Conservation (phyloP, 2,888 invertebrate genomes). For the Eubasilissa splendida region DNA sequence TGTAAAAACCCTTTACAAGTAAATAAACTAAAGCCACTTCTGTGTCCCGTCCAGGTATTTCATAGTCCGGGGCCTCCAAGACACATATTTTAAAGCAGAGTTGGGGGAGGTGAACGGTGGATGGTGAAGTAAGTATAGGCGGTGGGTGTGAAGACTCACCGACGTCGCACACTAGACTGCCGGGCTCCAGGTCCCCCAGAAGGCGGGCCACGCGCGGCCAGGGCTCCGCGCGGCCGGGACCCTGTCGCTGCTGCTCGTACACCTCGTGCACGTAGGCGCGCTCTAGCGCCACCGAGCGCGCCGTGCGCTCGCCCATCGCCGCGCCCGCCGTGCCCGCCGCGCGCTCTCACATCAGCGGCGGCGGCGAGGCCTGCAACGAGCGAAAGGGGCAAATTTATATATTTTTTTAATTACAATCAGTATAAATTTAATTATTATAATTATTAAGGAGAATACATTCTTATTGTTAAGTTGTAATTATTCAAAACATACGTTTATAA, state of each 20-base stretch:
- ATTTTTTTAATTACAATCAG: too few species aligned
- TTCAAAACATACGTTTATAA: too few species aligned
- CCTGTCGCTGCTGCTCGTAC: constrained; percentile 83
- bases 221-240: constrained; percentile 66
- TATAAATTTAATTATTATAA: too few species aligned
- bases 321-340: constrained; percentile 28
- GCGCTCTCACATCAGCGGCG: constrained; percentile 25
- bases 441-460: too few species aligned
- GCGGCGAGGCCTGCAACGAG: neutral
- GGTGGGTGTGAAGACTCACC: constrained; percentile 74
- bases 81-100: too few species aligned
- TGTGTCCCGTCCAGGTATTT: too few species aligned
- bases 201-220: constrained; percentile 89
- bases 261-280: constrained; percentile 96
- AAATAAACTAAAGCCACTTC: too few species aligned
- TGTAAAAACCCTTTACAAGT: too few species aligned
- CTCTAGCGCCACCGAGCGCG: constrained; percentile 85
- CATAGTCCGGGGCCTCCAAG: too few species aligned
- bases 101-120: too few species aligned
- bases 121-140: too few species aligned
- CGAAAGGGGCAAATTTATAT: neutral
- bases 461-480: too few species aligned
- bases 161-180: constrained; percentile 94
- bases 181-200: constrained; percentile 89
- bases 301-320: constrained; percentile 73